Percentiles rank a stretch among this genome's conserved stretches.
Evolutionary conservation across 1,140 invertebrate species (phyloP).

Genomic region (Varroa destructor): DNA sequence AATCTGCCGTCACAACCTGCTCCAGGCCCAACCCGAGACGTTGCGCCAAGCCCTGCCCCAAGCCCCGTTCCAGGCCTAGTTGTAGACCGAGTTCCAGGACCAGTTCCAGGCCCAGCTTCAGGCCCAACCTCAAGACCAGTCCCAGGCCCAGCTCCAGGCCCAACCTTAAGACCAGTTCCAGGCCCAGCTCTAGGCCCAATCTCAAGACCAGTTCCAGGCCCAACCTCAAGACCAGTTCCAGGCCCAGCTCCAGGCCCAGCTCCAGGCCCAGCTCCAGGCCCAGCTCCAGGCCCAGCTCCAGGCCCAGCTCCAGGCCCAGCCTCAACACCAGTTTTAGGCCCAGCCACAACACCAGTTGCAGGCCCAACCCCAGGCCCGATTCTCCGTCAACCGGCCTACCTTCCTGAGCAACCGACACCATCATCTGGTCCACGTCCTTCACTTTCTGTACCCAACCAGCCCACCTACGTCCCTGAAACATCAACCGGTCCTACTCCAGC

Average conservation of each 20-base stretch:
- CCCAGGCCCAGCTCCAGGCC: background rate
- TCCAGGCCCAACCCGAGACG: background rate
- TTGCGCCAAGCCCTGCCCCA: background rate
- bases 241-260: background rate
- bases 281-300: background rate
- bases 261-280: background rate
- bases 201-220: background rate
- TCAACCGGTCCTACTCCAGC: background rate
- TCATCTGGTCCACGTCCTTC: background rate
- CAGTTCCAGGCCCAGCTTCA: background rate
- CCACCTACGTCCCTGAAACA: background rate
- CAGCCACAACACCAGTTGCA: background rate
- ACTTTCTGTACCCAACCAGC: background rate
- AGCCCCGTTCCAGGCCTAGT: background rate
- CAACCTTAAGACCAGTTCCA: background rate
- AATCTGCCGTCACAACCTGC: background rate
- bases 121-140: background rate
- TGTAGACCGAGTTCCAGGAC: background rate
- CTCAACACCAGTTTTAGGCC: background rate
- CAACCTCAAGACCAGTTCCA: background rate
- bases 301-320: background rate
- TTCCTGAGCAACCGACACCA: background rate
- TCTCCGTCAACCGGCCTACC: constrained; percentile 8
- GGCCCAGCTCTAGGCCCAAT: background rate
- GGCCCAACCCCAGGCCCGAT: background rate